Conservation (phyloP, 2,113 vertebrate genomes). For the Thymallus thymallus region DNA sequence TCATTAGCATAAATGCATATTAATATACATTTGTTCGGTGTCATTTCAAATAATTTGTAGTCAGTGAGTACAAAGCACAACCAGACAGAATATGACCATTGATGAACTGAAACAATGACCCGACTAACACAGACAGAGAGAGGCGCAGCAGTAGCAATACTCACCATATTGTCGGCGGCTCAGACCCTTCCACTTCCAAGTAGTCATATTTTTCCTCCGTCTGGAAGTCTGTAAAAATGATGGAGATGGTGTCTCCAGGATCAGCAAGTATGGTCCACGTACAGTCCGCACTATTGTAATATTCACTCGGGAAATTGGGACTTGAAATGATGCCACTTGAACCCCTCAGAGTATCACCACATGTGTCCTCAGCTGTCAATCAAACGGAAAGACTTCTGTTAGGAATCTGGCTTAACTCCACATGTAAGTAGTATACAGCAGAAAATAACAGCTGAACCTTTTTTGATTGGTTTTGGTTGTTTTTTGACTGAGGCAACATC, state of each 20-base stretch:
- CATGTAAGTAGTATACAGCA: slow-evolving; percentile 57
- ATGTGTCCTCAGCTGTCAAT: slow-evolving; percentile 97
- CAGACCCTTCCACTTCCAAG: slow-evolving; percentile 97
- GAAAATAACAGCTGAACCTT: slow-evolving; percentile 76
- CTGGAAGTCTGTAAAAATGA: slow-evolving; percentile 99
- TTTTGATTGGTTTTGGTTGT: slow-evolving; percentile 23
- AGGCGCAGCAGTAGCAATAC: slow-evolving; percentile 46
- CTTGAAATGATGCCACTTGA: slow-evolving; percentile 96
- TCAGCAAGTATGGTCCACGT: slow-evolving; percentile 98
- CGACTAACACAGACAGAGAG: neutral
- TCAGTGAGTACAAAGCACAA: neutral
- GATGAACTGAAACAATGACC: neutral
- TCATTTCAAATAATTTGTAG: too few relatives aligned
- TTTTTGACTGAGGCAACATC: slow-evolving; percentile 27
- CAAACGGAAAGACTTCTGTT: slow-evolving; percentile 78
- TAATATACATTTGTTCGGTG: too few relatives aligned
- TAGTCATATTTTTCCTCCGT: slow-evolving; percentile 99
- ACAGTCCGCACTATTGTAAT: slow-evolving; percentile 98
- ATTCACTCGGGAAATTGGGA: slow-evolving; percentile 96
- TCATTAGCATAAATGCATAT: too few relatives aligned
- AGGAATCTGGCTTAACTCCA: slow-evolving; percentile 71
- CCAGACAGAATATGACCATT: neutral
- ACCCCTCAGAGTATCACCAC: slow-evolving; percentile 98
- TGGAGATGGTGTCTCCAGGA: slow-evolving; percentile 96
- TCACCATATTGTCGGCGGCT: slow-evolving; percentile 96